phyloP scores from a whole-genome alignment of 2,797 vertebrate genomes.

The Pangasius djambal region DNA sequence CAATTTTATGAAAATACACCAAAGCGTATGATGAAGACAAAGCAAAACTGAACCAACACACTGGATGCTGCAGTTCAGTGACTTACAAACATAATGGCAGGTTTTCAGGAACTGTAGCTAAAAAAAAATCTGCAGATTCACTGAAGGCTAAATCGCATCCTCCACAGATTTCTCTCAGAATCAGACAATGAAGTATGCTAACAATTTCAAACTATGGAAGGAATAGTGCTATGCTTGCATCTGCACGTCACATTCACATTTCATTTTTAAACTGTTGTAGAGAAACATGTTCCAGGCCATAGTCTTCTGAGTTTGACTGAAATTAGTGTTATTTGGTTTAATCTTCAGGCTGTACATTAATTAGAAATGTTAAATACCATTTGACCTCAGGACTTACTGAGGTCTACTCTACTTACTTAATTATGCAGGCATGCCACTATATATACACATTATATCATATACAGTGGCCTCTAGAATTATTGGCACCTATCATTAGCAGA shows the following conservation, averaged over 20 bases:
- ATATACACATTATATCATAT: not conserved
- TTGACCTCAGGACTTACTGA: too few species aligned
- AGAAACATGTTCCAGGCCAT: not conserved
- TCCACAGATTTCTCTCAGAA: not conserved
- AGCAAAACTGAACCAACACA: not conserved
- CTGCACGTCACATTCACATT: not conserved
- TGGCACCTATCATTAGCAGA: not conserved
- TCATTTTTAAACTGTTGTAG: not conserved
- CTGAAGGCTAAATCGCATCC: not conserved
- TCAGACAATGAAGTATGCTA: not conserved
- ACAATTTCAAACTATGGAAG: not conserved
- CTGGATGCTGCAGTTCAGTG: not conserved
- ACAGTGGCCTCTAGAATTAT: not conserved
- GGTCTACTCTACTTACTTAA: not conserved
- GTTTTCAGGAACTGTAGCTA: not conserved
- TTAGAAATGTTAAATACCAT: not conserved
- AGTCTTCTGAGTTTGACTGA: not conserved
- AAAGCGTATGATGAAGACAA: not conserved
- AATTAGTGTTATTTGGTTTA: not conserved
- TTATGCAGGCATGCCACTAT: not conserved
- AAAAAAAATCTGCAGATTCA: not conserved
- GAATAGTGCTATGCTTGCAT: not conserved
- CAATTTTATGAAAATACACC: not conserved
- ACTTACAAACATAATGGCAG: not conserved
- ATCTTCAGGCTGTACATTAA: too few species aligned